Evolutionary conservation across 2,113 vertebrate genomes (phyloP).

Genomic region (Speoplatyrhinus poulsoni): DNA sequence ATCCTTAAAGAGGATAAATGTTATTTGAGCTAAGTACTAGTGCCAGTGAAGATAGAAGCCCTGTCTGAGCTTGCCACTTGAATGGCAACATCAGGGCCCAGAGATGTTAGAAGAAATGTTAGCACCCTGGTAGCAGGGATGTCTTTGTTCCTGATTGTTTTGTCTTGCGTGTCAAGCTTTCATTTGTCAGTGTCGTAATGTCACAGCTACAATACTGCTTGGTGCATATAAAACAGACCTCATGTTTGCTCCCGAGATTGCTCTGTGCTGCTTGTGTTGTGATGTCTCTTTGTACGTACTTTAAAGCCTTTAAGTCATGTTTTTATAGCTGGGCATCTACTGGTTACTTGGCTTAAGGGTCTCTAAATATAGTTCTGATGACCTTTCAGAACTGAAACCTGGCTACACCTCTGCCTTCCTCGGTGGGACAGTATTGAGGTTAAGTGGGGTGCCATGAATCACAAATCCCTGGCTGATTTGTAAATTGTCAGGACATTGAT

Average conservation of each 20-base stretch:
- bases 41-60: background rate
- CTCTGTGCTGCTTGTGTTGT: background rate
- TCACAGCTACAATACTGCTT: conserved; percentile 18
- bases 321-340: conserved; percentile 15
- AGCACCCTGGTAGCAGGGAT: conserved; percentile 19
- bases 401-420: conserved; percentile 6
- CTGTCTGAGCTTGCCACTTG: conserved; percentile 17
- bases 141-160: conserved; percentile 30
- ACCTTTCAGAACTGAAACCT: conserved; percentile 18
- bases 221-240: conserved; percentile 33
- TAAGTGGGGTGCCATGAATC: conserved; percentile 48
- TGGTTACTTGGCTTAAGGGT: conserved; percentile 1
- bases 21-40: conserved; percentile 3
- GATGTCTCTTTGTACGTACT: conserved; percentile 14
- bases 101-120: conserved; percentile 14
- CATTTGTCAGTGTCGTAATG: conserved; percentile 40
- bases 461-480: conserved; percentile 59
- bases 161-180: conserved; percentile 30
- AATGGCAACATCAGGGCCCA: conserved; percentile 17
- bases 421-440: conserved; percentile 35
- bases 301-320: conserved; percentile 21
- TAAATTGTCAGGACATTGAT: conserved; percentile 54
- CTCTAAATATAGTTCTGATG: conserved; percentile 3
- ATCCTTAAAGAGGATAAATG: conserved; percentile 31
- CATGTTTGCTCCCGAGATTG: conserved; percentile 46